Evolutionary conservation across 2,113 vertebrate genomes (phyloP).

Genomic region (Todiramphus saurophagus): DNA sequence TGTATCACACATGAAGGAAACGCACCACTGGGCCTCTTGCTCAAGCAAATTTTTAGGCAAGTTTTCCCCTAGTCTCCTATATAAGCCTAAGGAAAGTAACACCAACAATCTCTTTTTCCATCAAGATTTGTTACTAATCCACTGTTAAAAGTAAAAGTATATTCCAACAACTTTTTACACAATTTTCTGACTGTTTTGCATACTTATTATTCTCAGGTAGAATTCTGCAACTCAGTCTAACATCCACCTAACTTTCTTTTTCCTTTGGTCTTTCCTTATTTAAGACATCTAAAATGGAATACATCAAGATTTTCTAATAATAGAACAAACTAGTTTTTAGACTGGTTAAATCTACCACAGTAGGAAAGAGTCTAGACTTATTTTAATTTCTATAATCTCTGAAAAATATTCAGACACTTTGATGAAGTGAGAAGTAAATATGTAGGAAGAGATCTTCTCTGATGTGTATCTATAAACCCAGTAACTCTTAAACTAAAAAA

Average conservation of each 20-base stretch:
- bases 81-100: neutral
- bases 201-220: neutral
- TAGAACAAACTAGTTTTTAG: neutral
- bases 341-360: neutral
- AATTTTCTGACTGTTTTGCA: neutral
- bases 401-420: neutral
- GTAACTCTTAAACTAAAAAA: neutral
- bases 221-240: neutral
- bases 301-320: neutral
- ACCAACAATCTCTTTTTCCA: neutral
- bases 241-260: neutral
- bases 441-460: neutral
- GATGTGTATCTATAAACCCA: neutral
- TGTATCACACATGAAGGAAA: neutral
- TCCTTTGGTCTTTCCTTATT: neutral
- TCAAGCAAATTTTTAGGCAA: neutral
- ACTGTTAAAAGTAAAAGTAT: neutral
- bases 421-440: neutral
- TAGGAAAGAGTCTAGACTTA: neutral
- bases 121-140: neutral
- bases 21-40: rapidly evolving
- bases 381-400: neutral
- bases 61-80: neutral
- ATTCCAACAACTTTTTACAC: neutral
- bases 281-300: neutral